Evolutionary conservation across 1,140 invertebrate genomes (phyloP).

Genomic region (Drosophila yakuba): DNA sequence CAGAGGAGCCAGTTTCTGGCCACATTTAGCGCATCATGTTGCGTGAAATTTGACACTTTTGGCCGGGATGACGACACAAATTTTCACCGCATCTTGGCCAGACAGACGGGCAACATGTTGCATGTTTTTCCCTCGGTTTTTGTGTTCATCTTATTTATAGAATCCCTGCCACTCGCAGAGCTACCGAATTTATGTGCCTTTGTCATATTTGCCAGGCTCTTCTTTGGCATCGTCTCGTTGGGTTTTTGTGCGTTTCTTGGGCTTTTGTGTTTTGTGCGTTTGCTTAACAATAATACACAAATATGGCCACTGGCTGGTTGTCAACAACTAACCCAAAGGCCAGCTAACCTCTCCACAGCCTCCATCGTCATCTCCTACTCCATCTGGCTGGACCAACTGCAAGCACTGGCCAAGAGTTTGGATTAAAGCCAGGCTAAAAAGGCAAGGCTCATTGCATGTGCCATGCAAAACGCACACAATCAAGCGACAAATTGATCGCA

Average conservation of each 20-base stretch:
- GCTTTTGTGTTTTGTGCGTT: conserved; percentile 26
- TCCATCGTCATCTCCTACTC: conserved; percentile 9
- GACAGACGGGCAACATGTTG: conserved; percentile 70
- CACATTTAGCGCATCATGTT: conserved; percentile 81
- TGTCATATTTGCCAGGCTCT: conserved; percentile 74
- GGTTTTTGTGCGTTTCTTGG: conserved; percentile 11
- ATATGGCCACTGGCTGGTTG: conserved; percentile 78
- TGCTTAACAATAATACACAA: conserved; percentile 76
- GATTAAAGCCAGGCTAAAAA: conserved; percentile 36
- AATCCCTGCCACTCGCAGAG: conserved; percentile 40
- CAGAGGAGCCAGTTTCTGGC: conserved; percentile 60
- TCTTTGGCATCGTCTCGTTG: conserved; percentile 17
- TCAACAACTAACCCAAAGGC: conserved; percentile 69
- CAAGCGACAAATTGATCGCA: conserved; percentile 80
- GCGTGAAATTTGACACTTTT: conserved; percentile 83
- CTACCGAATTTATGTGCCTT: conserved; percentile 82
- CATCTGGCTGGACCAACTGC: conserved; percentile 21
- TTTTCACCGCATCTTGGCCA: conserved; percentile 51
- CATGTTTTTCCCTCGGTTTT: conserved; percentile 50
- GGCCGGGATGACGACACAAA: conserved; percentile 72
- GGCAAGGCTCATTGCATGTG: conserved; percentile 58
- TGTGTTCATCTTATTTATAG: conserved; percentile 42
- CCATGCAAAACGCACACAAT: conserved; percentile 78
- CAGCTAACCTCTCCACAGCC: conserved; percentile 43
- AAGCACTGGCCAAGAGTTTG: conserved; percentile 9